These are phyloP conservation scores for Willowsia nigromaculata DNA, from an alignment of 2,888 invertebrate species.

Conservation along the genomic window DNA sequence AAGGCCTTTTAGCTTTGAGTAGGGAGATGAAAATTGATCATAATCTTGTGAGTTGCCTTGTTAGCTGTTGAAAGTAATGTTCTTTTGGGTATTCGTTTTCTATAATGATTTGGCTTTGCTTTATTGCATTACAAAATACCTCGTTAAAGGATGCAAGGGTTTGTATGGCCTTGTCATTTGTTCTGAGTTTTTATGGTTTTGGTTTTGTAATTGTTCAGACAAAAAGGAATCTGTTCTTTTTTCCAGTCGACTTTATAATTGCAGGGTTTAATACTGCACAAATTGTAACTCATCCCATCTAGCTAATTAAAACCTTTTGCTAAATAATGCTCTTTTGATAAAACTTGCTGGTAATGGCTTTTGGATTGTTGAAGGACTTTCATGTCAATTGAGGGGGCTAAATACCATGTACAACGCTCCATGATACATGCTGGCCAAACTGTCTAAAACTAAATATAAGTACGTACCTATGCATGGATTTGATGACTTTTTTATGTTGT, in stretches of 20 bases:
- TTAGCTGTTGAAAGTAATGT: neutral
- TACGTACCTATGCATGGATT: neutral
- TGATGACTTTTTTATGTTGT: constrained; percentile 28
- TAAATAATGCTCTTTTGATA: neutral
- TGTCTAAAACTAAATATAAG: neutral
- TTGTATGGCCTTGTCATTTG: constrained; percentile 43
- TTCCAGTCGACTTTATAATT: constrained; percentile 58
- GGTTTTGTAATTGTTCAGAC: neutral
- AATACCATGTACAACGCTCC: neutral
- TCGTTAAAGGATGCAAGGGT: neutral
- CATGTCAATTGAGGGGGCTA: neutral
- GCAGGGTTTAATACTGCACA: constrained; percentile 1
- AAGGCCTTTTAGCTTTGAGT: constrained; percentile 7
- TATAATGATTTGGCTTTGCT: constrained; percentile 17
- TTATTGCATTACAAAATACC: neutral
- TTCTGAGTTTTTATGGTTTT: constrained; percentile 45
- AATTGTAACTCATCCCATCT: neutral
- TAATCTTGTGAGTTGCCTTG: no score
- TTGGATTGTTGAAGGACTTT: constrained; percentile 10
- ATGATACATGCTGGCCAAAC: neutral
- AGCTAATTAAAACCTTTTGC: constrained; percentile 22
- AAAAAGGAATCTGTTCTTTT: neutral
- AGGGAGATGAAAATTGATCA: neutral
- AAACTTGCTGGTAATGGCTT: neutral
- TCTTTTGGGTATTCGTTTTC: neutral